Evolutionary conservation across 2,888 invertebrate genomes (phyloP), one percentile per base, ranked within the genome.

Genomic region (Oscheius sp.): DNA sequence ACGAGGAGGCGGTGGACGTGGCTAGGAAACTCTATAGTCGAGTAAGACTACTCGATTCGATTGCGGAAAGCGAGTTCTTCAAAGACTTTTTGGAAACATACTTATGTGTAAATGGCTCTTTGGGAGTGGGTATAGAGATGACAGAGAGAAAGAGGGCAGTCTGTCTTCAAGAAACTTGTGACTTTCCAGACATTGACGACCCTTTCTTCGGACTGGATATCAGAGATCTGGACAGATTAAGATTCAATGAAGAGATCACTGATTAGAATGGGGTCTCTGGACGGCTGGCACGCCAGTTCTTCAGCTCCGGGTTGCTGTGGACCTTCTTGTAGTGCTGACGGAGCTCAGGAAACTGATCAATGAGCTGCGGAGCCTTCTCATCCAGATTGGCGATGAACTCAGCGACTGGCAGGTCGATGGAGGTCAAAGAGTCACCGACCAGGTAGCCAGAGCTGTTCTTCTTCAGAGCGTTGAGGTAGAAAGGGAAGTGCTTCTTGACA

Each of bases 381-480:
- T 68, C 37, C 4, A 55, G 21, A 7, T 80, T 77, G 11, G 78
- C 76, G 51, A 80, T 70, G 71, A 84, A 79, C 50, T 84, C 82
- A n/a, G 85, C 79, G 33, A 87, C 63, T n/a, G 80, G 70, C 50
- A 86, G 70, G 58, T 86, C 86, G 10, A 84, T 83, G 78, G 78
- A 86, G 13, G 85, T 83, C 62, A 85, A 37, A 4, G 74, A 73
- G 68, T 77, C 66, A 33, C 81, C 80, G 48, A 80, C 83, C 59
- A 86, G 76, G 75, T 81, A 86, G 29, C 86, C 86, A 53, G 74
- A 42, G 37, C 76, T 73, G 62, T 76, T 76, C 33, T 76, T 73
- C 63, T 79, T 76, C 9, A 85, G 76, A 13, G 70, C 47, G 21
- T 73, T 77, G 55, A 79, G 79, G 70, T 82, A 84, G 58, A 85